Conservation (phyloP, 1,140 invertebrate species). For the Hyles euphorbiae region DNA sequence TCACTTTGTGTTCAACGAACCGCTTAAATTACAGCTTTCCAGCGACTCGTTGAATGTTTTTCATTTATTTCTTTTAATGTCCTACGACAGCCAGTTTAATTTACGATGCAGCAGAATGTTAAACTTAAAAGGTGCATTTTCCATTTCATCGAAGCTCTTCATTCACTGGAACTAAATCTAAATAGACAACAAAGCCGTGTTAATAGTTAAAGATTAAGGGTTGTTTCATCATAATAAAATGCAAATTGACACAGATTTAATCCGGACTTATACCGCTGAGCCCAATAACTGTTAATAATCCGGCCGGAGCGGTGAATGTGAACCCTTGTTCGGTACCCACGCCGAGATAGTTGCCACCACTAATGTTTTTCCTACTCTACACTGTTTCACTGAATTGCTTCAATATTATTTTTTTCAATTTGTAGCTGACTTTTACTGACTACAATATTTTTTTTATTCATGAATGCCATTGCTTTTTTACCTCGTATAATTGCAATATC, state of each 20-base stretch:
- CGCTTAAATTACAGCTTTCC: constrained; percentile 46
- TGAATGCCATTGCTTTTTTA: too few relatives aligned
- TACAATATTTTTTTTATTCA: too few relatives aligned
- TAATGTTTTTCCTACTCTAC: neutral
- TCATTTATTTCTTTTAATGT: constrained; percentile 28
- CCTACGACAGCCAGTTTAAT: constrained; percentile 29
- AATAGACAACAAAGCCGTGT: constrained; percentile 36
- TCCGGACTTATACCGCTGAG: constrained; percentile 55
- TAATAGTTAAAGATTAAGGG: constrained; percentile 54
- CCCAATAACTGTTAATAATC: constrained; percentile 65
- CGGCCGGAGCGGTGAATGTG: constrained; percentile 13
- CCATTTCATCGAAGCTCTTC: constrained; percentile 15
- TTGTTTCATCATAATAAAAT: constrained; percentile 64
- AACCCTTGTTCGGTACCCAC: constrained; percentile 6
- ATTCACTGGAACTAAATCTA: constrained; percentile 10
- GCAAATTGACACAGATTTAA: constrained; percentile 67
- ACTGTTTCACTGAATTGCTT: too few relatives aligned
- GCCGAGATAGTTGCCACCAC: neutral
- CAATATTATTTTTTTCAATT: too few relatives aligned
- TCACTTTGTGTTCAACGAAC: constrained; percentile 27
- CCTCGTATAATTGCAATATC: too few relatives aligned
- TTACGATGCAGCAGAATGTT: constrained; percentile 30
- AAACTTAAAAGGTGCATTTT: constrained; percentile 22
- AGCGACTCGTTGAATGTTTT: constrained; percentile 38
- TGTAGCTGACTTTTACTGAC: too few relatives aligned